phyloP scores from a whole-genome alignment of 2,113 vertebrate species.

The Planiliza haematocheilus region DNA sequence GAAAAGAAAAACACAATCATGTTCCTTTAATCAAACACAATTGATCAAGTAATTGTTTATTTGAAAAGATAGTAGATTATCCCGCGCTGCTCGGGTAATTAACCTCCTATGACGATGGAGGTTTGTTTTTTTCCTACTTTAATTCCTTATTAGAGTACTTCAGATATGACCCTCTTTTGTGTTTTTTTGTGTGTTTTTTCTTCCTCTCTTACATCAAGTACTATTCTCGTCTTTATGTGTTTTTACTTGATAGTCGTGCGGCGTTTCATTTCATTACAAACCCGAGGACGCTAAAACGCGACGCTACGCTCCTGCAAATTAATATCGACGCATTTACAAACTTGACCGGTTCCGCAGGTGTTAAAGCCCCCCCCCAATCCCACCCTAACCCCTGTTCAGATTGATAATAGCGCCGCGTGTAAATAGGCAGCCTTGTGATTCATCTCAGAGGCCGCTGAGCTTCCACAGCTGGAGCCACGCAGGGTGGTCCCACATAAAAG shows the following conservation, averaged over 20 bases:
- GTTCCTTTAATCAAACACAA: slow-evolving; percentile 47
- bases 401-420: neutral
- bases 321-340: neutral
- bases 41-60: slow-evolving; percentile 54
- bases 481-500: neutral
- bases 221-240: neutral
- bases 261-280: too few relatives aligned
- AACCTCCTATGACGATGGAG: slow-evolving; percentile 40
- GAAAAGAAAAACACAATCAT: neutral
- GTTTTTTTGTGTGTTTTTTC: slow-evolving; percentile 4
- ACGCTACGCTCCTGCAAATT: too few relatives aligned
- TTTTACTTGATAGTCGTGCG: too few relatives aligned
- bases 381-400: too few relatives aligned
- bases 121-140: slow-evolving; percentile 38
- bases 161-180: slow-evolving; percentile 36
- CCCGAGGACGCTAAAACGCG: too few relatives aligned
- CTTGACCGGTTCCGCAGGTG: too few relatives aligned
- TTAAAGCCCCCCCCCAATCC: too few relatives aligned
- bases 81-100: slow-evolving; percentile 47
- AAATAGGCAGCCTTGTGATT: neutral
- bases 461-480: slow-evolving; percentile 3
- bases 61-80: slow-evolving; percentile 33
- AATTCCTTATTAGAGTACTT: slow-evolving; percentile 39
- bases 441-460: neutral
- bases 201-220: neutral